Evolutionary conservation across 2,797 vertebrate species (phyloP).

Genomic region (Nannoperca obscura): DNA sequence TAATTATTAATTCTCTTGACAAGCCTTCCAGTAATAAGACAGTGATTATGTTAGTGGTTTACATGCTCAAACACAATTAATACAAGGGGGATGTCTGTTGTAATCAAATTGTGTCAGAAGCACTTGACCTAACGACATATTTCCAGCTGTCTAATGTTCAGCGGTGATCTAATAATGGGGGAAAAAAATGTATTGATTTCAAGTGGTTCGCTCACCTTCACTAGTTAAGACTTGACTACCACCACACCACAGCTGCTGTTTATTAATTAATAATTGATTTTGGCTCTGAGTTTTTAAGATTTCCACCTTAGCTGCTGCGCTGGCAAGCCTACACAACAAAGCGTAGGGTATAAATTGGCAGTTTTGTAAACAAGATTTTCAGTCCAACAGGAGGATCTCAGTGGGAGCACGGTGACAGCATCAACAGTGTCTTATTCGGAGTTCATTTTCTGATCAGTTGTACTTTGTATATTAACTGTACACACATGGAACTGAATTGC

Average conservation of each 20-base stretch:
- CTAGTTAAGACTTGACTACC: conserved; percentile 9
- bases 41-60: conserved; percentile 51
- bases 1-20: conserved; percentile 52
- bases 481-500: no score
- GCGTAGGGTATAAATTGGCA: conserved; percentile 6
- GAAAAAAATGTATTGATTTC: not conserved
- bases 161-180: not conserved
- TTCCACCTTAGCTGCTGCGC: not conserved
- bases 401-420: not conserved
- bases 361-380: conserved; percentile 16
- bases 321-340: conserved; percentile 23
- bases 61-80: conserved; percentile 53
- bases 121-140: conserved; percentile 26
- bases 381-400: conserved; percentile 26
- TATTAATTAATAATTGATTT: conserved; percentile 41
- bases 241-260: conserved; percentile 1
- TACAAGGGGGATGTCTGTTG: conserved; percentile 33
- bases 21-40: conserved; percentile 42
- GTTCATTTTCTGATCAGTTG: conserved; percentile 10
- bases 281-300: conserved; percentile 37
- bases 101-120: conserved; percentile 48
- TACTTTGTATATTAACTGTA: no score
- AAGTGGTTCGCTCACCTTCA: not conserved
- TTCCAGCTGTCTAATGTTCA: conserved; percentile 23
- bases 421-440: not conserved